Conservation (phyloP, 2,113 vertebrate genomes). For the Chloebia gouldiae region DNA sequence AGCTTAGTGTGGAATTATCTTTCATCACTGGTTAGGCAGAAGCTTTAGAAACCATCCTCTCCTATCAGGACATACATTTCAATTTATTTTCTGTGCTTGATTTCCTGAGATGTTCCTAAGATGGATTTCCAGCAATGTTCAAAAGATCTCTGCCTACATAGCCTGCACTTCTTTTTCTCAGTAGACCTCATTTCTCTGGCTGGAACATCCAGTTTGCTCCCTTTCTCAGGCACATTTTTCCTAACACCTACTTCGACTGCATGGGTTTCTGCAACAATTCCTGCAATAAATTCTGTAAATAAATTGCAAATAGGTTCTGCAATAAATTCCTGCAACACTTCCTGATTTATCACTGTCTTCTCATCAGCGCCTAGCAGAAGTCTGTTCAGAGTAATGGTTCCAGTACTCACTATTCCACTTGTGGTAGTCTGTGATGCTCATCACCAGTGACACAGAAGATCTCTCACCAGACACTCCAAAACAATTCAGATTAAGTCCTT, state of each 20-base stretch:
- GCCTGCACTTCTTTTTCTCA: neutral
- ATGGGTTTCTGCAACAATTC: neutral
- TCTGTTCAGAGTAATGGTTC: neutral
- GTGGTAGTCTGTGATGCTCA: neutral
- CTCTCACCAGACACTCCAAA: neutral
- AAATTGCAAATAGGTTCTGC: neutral
- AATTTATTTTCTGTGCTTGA: neutral
- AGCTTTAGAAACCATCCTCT: neutral
- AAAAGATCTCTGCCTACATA: neutral
- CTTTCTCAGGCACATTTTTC: neutral
- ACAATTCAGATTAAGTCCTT: neutral
- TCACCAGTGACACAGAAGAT: neutral
- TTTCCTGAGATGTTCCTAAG: neutral
- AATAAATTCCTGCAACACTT: neutral
- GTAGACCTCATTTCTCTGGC: neutral
- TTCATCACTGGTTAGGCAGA: neutral
- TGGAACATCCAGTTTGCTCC: neutral
- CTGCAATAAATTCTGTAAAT: neutral
- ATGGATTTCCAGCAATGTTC: neutral
- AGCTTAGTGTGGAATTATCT: neutral
- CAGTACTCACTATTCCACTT: neutral
- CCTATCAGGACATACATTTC: neutral
- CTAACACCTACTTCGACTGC: neutral
- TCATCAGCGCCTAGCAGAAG: neutral
- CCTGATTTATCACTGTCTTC: neutral